Percentiles rank a stretch among this genome's conserved stretches.
These are phyloP conservation scores for Achatina immaculata DNA, from an alignment of 1,140 invertebrate genomes.

Conservation along the genomic window DNA sequence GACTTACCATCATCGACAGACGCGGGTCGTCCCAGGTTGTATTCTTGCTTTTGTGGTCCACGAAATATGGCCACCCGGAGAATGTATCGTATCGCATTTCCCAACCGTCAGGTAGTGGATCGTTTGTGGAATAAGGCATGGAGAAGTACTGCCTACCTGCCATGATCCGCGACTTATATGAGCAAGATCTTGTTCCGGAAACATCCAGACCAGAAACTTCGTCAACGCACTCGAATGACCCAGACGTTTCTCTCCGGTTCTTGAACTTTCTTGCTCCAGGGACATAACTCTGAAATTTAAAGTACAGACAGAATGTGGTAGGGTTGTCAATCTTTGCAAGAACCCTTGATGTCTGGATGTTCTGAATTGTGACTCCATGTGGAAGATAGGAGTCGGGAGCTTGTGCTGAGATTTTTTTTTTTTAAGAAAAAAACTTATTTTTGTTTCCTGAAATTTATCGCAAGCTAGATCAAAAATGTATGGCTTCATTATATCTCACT, in stretches of 20 bases:
- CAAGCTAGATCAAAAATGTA: too few species aligned
- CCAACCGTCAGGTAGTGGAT: conserved; percentile 1
- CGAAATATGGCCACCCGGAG: background rate
- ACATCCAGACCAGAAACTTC: background rate
- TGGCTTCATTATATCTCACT: too few species aligned
- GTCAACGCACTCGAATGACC: background rate
- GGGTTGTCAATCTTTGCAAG: too few species aligned
- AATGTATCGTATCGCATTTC: background rate
- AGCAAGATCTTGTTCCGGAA: background rate
- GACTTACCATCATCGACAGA: background rate
- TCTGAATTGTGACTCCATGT: too few species aligned
- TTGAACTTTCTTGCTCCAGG: background rate
- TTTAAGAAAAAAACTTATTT: too few species aligned
- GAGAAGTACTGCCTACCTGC: background rate
- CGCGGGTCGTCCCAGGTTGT: background rate
- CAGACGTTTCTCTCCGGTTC: background rate
- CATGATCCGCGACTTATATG: background rate
- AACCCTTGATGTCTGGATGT: too few species aligned
- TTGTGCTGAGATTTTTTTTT: too few species aligned
- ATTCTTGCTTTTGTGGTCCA: background rate
- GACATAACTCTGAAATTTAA: too few species aligned
- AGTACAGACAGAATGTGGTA: too few species aligned
- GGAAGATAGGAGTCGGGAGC: too few species aligned
- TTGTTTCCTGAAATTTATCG: too few species aligned
- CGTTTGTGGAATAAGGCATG: background rate